Evolutionary conservation across 2,888 invertebrate species (phyloP), one percentile per base, ranked within the genome.

Genomic region (Hypselothyrea guttata): DNA sequence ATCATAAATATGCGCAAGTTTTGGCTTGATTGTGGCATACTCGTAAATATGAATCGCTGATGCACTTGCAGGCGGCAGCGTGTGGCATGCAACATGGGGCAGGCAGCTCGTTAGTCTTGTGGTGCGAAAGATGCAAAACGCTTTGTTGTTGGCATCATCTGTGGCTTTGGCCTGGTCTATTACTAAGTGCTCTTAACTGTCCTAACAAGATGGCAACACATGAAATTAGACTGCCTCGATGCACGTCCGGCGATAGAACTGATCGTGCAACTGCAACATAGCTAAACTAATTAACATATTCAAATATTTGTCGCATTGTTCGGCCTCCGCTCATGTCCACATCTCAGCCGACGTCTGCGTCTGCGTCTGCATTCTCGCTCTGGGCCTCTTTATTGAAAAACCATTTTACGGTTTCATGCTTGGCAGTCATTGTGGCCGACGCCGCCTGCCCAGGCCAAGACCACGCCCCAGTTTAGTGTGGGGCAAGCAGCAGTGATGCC

Each of bases 271-370:
- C 44, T 33, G 48, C 63, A 41, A 48, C 58, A 61, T 57, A 52
- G 57, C 55, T 41, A 60, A 83, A 75, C 79, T 81, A 81, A 81
- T 81, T 85, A 81, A 81, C 79, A 81, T 81, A 81, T 81, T 81
- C 79, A 81, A 81, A 81, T 81, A 81, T 81, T 79, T 85, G 86
- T 85, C 79, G 76, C 78, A 78, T 84, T 78, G 85, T 84, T 84
- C 37, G 28, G 44, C 47, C 34, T 38, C 51, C n/a, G 35, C 63
- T 41, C n/a, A n/a, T n/a, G n/a, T n/a, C n/a, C n/a, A n/a, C n/a
- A n/a, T n/a, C n/a, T n/a, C n/a, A n/a, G n/a, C n/a, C n/a, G n/a
- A n/a, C n/a, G n/a, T n/a, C n/a, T 22, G 3, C 5, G 22, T 5
- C 22, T 22, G 5, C 22, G 22, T 22, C 22, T 35, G 8, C 7